A percentile compares a stretch with the other conserved stretches of the same genome.
Evolutionary conservation across 2,113 vertebrate genomes (phyloP).

Genomic region (Pelecanoides urinatrix): DNA sequence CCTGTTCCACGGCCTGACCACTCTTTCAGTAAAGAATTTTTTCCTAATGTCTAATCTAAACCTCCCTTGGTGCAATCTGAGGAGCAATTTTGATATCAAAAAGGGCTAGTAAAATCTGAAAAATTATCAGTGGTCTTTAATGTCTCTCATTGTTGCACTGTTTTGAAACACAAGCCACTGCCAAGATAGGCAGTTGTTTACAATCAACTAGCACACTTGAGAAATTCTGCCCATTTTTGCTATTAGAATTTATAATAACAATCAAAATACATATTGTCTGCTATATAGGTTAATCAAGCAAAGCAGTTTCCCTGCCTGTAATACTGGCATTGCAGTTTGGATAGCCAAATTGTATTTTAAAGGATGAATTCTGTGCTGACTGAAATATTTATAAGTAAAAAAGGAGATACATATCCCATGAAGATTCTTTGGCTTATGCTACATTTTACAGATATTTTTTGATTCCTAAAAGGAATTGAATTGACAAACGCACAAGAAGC

Average conservation of each 20-base stretch:
- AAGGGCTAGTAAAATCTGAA: background rate
- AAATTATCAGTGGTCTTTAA: background rate
- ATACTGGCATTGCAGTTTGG: background rate
- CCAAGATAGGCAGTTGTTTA: background rate
- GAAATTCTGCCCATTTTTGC: background rate
- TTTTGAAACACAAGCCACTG: background rate
- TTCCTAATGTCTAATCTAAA: too few relatives aligned
- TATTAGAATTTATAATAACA: slow-evolving; percentile 18
- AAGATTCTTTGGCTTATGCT: slow-evolving; percentile 13
- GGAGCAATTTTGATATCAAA: too few relatives aligned
- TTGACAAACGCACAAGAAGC: background rate
- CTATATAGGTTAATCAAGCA: slow-evolving; percentile 42
- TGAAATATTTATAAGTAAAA: slow-evolving; percentile 25
- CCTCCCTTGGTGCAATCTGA: too few relatives aligned
- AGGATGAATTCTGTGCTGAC: background rate
- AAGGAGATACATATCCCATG: background rate
- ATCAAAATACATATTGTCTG: background rate
- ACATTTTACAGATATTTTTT: slow-evolving; percentile 1
- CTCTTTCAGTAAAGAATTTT: too few relatives aligned
- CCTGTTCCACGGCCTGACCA: too few relatives aligned
- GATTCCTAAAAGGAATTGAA: background rate
- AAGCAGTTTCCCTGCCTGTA: slow-evolving; percentile 6
- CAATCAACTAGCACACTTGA: background rate
- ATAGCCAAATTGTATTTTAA: slow-evolving; percentile 1
- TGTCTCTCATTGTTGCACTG: background rate